Conservation (phyloP, 2,888 invertebrate genomes). For the Pterostichus madidus region DNA sequence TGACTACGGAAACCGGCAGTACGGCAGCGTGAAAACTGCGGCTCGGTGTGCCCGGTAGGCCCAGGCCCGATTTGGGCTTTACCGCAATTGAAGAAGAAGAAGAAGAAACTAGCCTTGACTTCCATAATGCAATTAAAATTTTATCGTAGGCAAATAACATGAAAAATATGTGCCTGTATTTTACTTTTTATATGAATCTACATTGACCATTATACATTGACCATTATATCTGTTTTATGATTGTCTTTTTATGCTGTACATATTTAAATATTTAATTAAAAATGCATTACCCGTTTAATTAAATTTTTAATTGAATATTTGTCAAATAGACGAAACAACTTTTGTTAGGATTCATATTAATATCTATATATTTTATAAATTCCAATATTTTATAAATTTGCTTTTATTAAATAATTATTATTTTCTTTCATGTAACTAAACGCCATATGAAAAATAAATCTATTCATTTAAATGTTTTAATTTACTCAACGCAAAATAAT, state of each 20-base stretch:
- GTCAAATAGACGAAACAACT: conserved; percentile 18
- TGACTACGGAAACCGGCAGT: too few species aligned
- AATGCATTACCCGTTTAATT: conserved; percentile 37
- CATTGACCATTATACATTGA: not conserved
- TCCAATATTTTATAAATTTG: not conserved
- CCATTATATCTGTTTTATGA: not conserved
- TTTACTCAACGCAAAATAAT: too few species aligned
- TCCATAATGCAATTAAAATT: too few species aligned
- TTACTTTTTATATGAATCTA: too few species aligned
- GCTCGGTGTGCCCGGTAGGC: too few species aligned
- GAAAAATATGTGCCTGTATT: too few species aligned
- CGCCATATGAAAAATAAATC: not conserved
- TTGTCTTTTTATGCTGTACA: not conserved
- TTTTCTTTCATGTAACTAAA: not conserved
- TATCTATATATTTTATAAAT: not conserved
- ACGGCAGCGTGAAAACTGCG: too few species aligned
- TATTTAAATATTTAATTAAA: conserved; percentile 37
- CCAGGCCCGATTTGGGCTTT: too few species aligned
- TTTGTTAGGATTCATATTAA: conserved; percentile 12
- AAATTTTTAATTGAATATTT: conserved; percentile 51
- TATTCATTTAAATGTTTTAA: too few species aligned
- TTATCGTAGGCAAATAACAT: too few species aligned
- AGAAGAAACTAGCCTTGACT: too few species aligned
- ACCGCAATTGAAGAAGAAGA: too few species aligned
- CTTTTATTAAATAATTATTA: not conserved